These are phyloP conservation scores for Felis catus DNA, from an alignment of 2,113 vertebrate genomes.

Conservation along the genomic window DNA sequence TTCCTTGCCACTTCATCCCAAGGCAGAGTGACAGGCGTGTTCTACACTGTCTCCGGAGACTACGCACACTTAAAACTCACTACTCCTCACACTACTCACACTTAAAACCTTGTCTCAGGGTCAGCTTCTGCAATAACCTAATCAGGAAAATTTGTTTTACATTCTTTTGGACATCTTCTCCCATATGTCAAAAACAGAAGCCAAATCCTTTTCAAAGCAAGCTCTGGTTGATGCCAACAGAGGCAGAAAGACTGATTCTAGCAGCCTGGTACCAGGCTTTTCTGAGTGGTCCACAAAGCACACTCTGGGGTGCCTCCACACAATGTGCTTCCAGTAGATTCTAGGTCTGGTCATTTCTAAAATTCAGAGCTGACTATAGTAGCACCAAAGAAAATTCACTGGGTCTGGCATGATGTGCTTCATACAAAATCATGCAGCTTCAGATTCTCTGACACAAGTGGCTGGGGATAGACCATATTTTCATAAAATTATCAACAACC, in stretches of 20 bases:
- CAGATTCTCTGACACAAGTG: not conserved
- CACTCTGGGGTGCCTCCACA: not conserved
- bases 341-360: not conserved
- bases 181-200: not conserved
- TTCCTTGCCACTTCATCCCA: not conserved
- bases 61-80: not conserved
- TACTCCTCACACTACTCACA: not conserved
- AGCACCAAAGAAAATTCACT: not conserved
- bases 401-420: not conserved
- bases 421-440: not conserved
- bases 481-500: not conserved
- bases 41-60: not conserved
- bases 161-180: not conserved
- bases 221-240: not conserved
- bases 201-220: not conserved
- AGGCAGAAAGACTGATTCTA: not conserved
- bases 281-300: too few species aligned
- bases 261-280: not conserved
- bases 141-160: not conserved
- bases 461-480: accelerated
- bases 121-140: not conserved
- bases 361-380: not conserved
- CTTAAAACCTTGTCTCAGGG: not conserved
- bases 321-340: not conserved
- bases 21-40: not conserved